Conservation (phyloP, 1,140 invertebrate genomes). For the Drosophila bifasciata region DNA sequence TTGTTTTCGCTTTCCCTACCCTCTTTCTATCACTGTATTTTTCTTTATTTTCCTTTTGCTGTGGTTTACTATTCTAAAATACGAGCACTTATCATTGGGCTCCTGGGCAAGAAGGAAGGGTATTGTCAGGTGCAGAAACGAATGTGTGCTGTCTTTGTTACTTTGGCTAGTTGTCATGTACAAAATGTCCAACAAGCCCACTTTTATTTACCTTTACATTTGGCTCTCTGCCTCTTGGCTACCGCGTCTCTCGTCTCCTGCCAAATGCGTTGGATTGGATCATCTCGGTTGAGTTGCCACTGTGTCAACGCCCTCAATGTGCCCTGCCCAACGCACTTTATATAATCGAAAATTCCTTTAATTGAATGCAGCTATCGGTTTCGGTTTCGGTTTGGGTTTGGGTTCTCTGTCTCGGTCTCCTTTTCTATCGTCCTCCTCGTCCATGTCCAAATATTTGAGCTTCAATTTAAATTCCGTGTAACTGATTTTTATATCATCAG, state of each 20-base stretch:
- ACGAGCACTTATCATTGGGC: conserved; percentile 62
- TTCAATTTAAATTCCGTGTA: conserved; percentile 81
- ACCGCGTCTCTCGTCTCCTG: neutral
- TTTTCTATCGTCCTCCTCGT: conserved; percentile 12
- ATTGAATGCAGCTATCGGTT: conserved; percentile 75
- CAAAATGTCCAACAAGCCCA: conserved; percentile 76
- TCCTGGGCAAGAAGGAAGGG: neutral
- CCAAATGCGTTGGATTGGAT: conserved; percentile 2
- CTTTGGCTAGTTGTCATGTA: conserved; percentile 71
- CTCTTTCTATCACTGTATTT: conserved; percentile 9
- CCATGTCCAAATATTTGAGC: conserved; percentile 74
- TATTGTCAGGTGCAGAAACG: conserved; percentile 26
- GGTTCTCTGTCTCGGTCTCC: conserved; percentile 10
- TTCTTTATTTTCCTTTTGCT: conserved; percentile 25
- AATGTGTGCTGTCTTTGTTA: conserved; percentile 59
- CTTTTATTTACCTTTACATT: conserved; percentile 72
- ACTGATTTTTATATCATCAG: conserved; percentile 56
- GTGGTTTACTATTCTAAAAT: conserved; percentile 59
- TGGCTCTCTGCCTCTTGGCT: no score
- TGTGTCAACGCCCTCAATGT: conserved; percentile 18
- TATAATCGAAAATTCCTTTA: conserved; percentile 80
- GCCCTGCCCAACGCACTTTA: conserved; percentile 65
- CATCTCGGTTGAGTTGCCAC: conserved; percentile 5
- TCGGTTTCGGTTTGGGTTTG: conserved; percentile 52
- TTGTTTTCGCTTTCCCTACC: conserved; percentile 31